Evolutionary conservation across 1,140 invertebrate genomes (phyloP).

Genomic region (Ganaspis sp.): DNA sequence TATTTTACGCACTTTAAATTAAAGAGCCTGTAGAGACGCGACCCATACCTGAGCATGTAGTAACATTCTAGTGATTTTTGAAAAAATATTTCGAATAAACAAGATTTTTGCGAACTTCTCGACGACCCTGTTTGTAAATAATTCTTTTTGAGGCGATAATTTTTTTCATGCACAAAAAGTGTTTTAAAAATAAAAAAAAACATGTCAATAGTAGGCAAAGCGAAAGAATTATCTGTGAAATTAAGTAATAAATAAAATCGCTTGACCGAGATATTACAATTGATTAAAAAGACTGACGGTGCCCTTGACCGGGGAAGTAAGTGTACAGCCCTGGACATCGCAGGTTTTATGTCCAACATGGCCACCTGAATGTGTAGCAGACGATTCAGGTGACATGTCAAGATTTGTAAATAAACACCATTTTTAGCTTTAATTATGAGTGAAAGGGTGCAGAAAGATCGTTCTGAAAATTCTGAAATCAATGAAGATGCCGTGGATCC

Average conservation of each 20-base stretch:
- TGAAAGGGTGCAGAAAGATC: slow-evolving; percentile 63
- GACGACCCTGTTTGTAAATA: too few species aligned
- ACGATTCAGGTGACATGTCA: slow-evolving; percentile 71
- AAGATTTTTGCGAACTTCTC: too few species aligned
- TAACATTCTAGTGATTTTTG: too few species aligned
- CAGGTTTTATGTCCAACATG: slow-evolving; percentile 66
- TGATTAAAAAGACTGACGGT: background rate
- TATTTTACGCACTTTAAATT: too few species aligned
- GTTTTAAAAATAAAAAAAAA: background rate
- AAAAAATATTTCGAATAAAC: too few species aligned
- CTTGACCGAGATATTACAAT: slow-evolving; percentile 23
- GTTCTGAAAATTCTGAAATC: slow-evolving; percentile 65
- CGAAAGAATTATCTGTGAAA: background rate
- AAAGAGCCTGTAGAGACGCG: too few species aligned
- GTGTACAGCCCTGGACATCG: slow-evolving; percentile 39
- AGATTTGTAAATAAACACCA: slow-evolving; percentile 69
- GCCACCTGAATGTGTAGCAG: slow-evolving; percentile 70
- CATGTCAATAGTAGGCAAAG: too few species aligned
- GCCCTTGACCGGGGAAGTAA: slow-evolving; percentile 14
- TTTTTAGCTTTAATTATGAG: slow-evolving; percentile 72
- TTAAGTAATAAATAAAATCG: background rate
- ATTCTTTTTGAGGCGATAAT: too few species aligned
- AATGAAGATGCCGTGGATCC: slow-evolving; percentile 75
- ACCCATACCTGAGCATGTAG: too few species aligned
- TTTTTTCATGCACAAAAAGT: too few species aligned